Conservation (phyloP, 2,113 vertebrate species). For the Catharus fuscescens region DNA sequence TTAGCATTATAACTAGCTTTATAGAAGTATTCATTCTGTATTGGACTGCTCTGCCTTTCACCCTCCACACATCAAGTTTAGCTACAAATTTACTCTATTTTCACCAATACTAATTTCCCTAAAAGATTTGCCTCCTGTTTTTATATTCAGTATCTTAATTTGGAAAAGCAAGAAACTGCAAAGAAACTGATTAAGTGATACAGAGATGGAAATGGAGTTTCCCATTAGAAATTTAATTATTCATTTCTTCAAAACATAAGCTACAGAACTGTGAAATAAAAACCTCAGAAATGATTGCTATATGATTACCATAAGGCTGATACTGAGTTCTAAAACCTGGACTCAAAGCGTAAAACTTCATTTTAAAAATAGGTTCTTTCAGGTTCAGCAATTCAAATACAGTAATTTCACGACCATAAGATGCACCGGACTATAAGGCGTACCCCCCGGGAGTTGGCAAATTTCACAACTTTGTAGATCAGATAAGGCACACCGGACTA, state of each 20-base stretch:
- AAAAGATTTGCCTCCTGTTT: neutral
- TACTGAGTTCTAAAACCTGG: neutral
- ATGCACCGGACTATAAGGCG: no score
- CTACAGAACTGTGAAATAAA: conserved; percentile 6
- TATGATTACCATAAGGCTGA: neutral
- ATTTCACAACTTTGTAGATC: no score
- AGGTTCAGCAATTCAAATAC: neutral
- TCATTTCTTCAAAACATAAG: conserved; percentile 29
- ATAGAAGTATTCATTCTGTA: neutral
- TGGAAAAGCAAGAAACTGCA: neutral
- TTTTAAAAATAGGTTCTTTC: conserved; percentile 1
- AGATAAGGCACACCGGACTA: no score
- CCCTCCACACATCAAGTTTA: neutral
- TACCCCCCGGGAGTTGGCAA: no score
- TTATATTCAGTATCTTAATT: neutral
- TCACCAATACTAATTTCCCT: neutral
- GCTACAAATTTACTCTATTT: neutral
- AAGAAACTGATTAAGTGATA: neutral
- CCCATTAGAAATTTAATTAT: neutral
- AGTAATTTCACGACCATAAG: no score
- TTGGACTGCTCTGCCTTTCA: neutral
- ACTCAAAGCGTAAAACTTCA: neutral
- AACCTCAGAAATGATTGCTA: neutral
- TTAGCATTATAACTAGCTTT: neutral
- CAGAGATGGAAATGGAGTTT: neutral